Base-by-base conservation (phyloP, 2,797 vertebrate genomes). In the Ctenochaetus hawaiiensis region DNA sequence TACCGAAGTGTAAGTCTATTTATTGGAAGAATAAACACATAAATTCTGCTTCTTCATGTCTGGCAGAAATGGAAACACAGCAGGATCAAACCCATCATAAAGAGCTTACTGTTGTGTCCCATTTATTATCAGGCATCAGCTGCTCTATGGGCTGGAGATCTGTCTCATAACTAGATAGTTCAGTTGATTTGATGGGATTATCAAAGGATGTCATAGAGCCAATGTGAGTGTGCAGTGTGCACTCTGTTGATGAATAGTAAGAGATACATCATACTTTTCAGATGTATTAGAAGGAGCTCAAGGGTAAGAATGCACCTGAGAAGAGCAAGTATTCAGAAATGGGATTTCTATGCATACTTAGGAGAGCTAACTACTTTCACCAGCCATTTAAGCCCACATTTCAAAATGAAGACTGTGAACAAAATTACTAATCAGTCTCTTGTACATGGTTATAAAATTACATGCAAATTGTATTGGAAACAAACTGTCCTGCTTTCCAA, bases 131-230 rank as follows among this genome's bases (percentile, higher is more conserved):
- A 52, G 22, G 11, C 60, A 78, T 67, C 65, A 70, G 72, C 47
- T 78, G 64, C 26, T 62, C 8, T 23, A 37, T 37, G 2, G 14
- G 30, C 49, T 20, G 8, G 23, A 22, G 56, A 65, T 58, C 34
- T 51, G 61, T 81, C 80, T 77, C 48, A 76, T 76, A 71, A 76
- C 52, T 59, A 41, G 45, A 57, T 63, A 62, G 48, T 70, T 77
- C 43, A 34, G 34, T 49, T 72, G 23, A 65, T 63, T 20, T 68
- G 37, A 78, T 77, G 62, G 57, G 61, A 75, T 81, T 78, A 74
- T 73, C 13, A 62, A 47, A 59, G n/a, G 37, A 73, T 66, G 20
- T 56, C 23, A 65, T 5, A 53, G n/a, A 52, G 39, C 9, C 45
- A 63, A 18, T 30, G 49, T 6, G 10, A 37, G 30, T 7, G 26